Base-by-base conservation (phyloP, 2,888 invertebrate genomes). In the Cinara cedri region DNA sequence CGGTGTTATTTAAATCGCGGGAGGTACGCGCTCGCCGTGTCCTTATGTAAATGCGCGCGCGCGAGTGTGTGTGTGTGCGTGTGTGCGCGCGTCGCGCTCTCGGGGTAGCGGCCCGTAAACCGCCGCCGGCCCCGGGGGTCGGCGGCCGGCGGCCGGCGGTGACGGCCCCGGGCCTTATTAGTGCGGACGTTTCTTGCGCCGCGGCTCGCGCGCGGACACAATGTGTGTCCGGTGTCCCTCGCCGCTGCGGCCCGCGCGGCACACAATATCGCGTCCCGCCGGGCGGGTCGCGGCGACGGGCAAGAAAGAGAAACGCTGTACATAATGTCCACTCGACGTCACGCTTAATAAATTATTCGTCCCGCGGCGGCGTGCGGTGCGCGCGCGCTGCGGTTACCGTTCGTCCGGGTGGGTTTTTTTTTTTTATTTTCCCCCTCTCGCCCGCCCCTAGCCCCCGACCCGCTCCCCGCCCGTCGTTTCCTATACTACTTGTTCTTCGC, bases 261-360 rank as follows among this genome's bases (percentile, higher is more conserved):
- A n/a, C n/a, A 3, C 19, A 24, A 14, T 11, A 9, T 24, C 16
- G 13, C 51, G 14, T 9, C 3, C 34, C 34, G 34, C 34, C 10
- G 26, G 10, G 21, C 16, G n/a, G 19, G 13, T 13, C 3, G 16
- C 34, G 8, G 16, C 57, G 76, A 76, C 76, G 68, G n/a, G 63
- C 78, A 78, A 78, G 78, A 78, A 78, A 78, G 78, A 78, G 78
- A 78, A 78, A 78, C 60, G 80, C 76, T 81, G 81, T 81, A 81
- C 75, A 81, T 81, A 81, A 81, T 81, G 81, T 81, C 81, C 81
- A 81, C 81, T 76, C 81, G 75, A 81, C 75, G 75, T 75, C 78
- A 63, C 81, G 81, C 81, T 81, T 81, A 81, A 81, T 81, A 81
- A 81, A 81, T 81, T 81, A 81, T 81, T 81, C 75, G 65, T n/a